These are phyloP conservation scores for Eunapius fragilis DNA, from an alignment of 37 sponge, comb jelly and placozoan species.

Conservation along the genomic window DNA sequence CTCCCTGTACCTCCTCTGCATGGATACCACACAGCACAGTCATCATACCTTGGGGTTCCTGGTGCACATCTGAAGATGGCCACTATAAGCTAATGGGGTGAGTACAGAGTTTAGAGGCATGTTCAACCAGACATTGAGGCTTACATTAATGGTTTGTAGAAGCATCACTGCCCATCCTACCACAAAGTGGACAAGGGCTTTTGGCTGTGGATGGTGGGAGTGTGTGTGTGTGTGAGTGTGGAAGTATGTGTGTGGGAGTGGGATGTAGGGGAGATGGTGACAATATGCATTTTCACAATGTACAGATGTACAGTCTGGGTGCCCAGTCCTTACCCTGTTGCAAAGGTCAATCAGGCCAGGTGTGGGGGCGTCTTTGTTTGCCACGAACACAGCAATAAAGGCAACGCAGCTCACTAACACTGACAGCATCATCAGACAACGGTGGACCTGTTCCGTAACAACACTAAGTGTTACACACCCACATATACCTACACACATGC, in stretches of 20 bases:
- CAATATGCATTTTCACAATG: too few relatives aligned
- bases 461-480: not conserved
- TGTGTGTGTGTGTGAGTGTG: too few relatives aligned
- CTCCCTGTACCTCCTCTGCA: too few relatives aligned
- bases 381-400: slow-evolving; percentile 60
- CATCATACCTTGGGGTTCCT: not conserved
- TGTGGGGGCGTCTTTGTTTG: slow-evolving; percentile 1
- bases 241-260: too few relatives aligned
- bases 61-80: slow-evolving; percentile 66
- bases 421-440: slow-evolving; percentile 52
- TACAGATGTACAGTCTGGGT: too few relatives aligned
- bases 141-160: slow-evolving; percentile 44
- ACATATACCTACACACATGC: too few relatives aligned
- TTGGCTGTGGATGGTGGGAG: not conserved
- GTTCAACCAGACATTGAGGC: not conserved
- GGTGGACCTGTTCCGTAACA: slow-evolving; percentile 34
- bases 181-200: slow-evolving; percentile 32
- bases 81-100: slow-evolving; percentile 57
- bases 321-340: not conserved
- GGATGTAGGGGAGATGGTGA: too few relatives aligned
- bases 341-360: not conserved
- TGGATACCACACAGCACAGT: too few relatives aligned
- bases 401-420: slow-evolving; percentile 37
- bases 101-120: too few relatives aligned
- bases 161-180: slow-evolving; percentile 28